These are phyloP conservation scores for Morbakka virulenta DNA, from an alignment of 30 jellyfish, hydroid and myxozoan species.

Conservation along the genomic window DNA sequence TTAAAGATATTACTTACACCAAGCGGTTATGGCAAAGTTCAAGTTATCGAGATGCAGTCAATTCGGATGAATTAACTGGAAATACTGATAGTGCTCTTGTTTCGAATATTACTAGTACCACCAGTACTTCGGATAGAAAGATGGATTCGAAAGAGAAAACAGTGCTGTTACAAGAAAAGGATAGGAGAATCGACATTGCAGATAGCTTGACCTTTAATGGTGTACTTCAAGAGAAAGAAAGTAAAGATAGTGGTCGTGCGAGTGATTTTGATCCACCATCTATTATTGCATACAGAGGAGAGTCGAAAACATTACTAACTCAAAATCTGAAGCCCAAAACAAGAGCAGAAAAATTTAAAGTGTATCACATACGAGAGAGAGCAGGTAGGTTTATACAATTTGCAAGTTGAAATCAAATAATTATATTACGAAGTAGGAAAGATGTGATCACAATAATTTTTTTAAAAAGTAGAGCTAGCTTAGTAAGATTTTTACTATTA, in stretches of 20 bases:
- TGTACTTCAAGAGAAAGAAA: background rate
- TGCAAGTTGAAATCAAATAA: too few species aligned
- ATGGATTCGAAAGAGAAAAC: slow-evolving; percentile 16
- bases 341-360: slow-evolving; percentile 55
- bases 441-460: too few species aligned
- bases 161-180: slow-evolving; percentile 12
- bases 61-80: slow-evolving; percentile 27
- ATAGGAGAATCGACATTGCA: background rate
- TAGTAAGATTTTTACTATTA: too few species aligned
- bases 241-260: slow-evolving; percentile 1
- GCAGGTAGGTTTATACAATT: too few species aligned
- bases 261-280: slow-evolving; percentile 34
- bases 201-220: background rate
- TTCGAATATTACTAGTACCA: slow-evolving; percentile 37
- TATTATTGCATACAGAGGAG: slow-evolving; percentile 16
- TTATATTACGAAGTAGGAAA: too few species aligned
- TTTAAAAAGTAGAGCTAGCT: too few species aligned
- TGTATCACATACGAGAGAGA: too few species aligned
- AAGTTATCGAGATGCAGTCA: slow-evolving; percentile 59
- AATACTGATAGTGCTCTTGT: slow-evolving; percentile 28
- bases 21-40: slow-evolving; percentile 73
- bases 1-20: slow-evolving; percentile 30
- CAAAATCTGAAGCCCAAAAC: slow-evolving; percentile 34
- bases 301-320: slow-evolving; percentile 6
- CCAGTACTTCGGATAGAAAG: slow-evolving; percentile 11